phyloP scores from a whole-genome alignment of 2,797 vertebrate species.

The Enteromius afrohamiltoni region DNA sequence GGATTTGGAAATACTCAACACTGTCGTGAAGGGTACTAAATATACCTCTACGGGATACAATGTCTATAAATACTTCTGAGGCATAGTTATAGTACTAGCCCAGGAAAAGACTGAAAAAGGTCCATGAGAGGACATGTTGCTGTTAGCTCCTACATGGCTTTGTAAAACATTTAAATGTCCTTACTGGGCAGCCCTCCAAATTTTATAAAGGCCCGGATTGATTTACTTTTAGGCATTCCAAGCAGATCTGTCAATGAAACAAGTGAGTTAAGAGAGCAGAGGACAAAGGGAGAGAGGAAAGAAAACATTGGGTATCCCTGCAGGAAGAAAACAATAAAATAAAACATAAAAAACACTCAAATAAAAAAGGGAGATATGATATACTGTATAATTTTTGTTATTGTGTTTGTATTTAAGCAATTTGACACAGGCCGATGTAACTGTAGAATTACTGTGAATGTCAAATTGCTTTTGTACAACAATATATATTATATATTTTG shows the following conservation, averaged over 20 bases:
- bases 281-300: neutral
- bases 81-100: slow-evolving; percentile 9
- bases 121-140: slow-evolving; percentile 20
- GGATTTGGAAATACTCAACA: slow-evolving; percentile 20
- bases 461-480: neutral
- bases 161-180: slow-evolving; percentile 31
- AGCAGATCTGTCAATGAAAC: slow-evolving; percentile 43
- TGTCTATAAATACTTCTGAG: slow-evolving; percentile 38
- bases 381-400: neutral
- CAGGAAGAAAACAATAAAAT: neutral
- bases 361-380: neutral
- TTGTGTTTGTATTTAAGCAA: neutral
- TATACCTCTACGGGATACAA: slow-evolving; percentile 30
- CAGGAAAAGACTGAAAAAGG: slow-evolving; percentile 29
- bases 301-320: neutral
- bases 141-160: neutral
- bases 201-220: slow-evolving; percentile 28
- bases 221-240: slow-evolving; percentile 38
- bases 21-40: slow-evolving; percentile 17
- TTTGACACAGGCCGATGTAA: neutral
- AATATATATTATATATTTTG: neutral
- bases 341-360: neutral
- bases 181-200: slow-evolving; percentile 42
- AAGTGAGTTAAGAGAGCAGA: neutral
- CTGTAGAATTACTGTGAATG: neutral